phyloP scores from a whole-genome alignment of 1,140 invertebrate species.

The Sarcophaga bullata region DNA sequence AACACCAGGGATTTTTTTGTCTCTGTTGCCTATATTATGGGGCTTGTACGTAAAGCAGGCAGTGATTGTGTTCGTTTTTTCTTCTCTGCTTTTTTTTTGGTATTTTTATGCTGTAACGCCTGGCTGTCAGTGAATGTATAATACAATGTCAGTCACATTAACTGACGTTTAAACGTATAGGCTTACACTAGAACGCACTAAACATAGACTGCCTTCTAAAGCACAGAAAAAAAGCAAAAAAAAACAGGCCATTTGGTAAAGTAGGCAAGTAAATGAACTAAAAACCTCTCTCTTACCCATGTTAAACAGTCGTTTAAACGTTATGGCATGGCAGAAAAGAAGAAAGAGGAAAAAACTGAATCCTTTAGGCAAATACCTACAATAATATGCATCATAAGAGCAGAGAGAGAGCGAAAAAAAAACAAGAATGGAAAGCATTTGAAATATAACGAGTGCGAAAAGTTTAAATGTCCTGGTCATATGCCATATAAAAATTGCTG shows the following conservation, averaged over 20 bases:
- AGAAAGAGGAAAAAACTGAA: neutral
- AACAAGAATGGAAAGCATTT: neutral
- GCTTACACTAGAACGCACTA: neutral
- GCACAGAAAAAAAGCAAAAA: too few species aligned
- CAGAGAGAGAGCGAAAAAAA: neutral
- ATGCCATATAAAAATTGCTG: slow-evolving; percentile 26
- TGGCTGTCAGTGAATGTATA: slow-evolving; percentile 33
- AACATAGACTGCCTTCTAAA: neutral
- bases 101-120: slow-evolving; percentile 39
- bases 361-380: neutral
- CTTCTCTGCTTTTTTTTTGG: neutral
- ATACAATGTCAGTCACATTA: slow-evolving; percentile 29
- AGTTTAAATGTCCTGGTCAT: slow-evolving; percentile 23
- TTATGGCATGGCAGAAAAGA: neutral
- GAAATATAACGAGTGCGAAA: neutral
- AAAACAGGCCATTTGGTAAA: too few species aligned
- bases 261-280: neutral
- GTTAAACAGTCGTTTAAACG: neutral
- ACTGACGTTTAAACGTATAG: neutral
- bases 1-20: neutral
- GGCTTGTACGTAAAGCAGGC: too few species aligned
- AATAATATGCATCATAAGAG: neutral
- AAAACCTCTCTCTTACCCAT: neutral
- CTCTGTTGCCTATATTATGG: neutral
- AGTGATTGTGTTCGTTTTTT: neutral